Conservation (phyloP, 2,888 invertebrate species). For the Nasonovia ribisnigri region DNA sequence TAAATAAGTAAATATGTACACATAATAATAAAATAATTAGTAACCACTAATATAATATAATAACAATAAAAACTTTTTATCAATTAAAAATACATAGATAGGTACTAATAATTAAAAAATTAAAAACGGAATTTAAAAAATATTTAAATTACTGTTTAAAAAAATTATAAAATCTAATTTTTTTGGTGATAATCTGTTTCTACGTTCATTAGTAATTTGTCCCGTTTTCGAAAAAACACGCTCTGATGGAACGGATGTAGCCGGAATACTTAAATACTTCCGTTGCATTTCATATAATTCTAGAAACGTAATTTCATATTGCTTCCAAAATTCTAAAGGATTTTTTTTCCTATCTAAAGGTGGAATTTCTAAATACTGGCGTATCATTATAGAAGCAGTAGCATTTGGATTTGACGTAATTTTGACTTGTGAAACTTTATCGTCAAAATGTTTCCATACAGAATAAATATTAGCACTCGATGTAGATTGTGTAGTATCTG, state of each 20-base stretch:
- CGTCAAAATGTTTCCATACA: neutral
- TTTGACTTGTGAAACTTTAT: neutral
- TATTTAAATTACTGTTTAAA: too few relatives aligned
- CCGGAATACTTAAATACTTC: neutral
- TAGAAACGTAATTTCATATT: neutral
- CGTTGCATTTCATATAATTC: neutral
- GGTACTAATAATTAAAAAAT: too few relatives aligned
- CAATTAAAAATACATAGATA: too few relatives aligned
- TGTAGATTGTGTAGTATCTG: neutral
- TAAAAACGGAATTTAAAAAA: too few relatives aligned
- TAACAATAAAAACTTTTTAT: too few relatives aligned
- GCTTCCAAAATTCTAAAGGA: neutral
- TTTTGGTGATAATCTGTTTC: too few relatives aligned
- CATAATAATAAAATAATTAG: too few relatives aligned
- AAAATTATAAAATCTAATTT: too few relatives aligned
- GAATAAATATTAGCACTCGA: conserved; percentile 9
- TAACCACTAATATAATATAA: too few relatives aligned
- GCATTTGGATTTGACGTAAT: neutral
- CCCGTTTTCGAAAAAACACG: conserved; percentile 3
- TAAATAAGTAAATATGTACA: too few relatives aligned
- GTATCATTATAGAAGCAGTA: neutral
- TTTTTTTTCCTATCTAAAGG: conserved; percentile 8
- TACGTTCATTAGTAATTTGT: conserved; percentile 17
- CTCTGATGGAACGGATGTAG: neutral
- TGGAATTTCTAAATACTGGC: neutral